Evolutionary conservation across 1,140 invertebrate genomes (phyloP).

Genomic region (Myzus persicae): DNA sequence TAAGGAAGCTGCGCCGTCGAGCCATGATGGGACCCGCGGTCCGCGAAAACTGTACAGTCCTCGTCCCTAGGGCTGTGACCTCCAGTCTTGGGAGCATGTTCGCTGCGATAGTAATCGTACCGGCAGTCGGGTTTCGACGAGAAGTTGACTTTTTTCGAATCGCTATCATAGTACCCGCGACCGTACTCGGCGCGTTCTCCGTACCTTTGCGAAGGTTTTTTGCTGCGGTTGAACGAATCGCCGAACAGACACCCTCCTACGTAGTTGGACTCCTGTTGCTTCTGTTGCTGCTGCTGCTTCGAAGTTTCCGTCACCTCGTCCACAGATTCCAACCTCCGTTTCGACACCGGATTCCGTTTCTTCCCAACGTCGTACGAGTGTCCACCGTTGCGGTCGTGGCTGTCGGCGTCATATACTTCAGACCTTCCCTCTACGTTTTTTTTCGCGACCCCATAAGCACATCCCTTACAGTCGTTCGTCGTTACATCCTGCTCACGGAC

Average conservation of each 20-base stretch:
- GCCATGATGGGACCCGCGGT: too few species aligned
- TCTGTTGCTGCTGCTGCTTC: background rate
- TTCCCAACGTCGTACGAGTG: background rate
- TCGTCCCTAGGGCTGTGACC: background rate
- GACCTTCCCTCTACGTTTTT: background rate
- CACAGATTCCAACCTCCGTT: background rate
- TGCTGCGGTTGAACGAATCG: background rate
- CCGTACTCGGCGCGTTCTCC: background rate
- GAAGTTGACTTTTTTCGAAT: background rate
- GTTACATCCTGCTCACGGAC: background rate
- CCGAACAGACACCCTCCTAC: constrained; percentile 19
- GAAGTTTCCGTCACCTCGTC: background rate
- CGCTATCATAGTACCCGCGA: background rate
- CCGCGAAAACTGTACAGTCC: constrained; percentile 40
- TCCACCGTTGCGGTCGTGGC: too few species aligned
- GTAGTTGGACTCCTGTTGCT: background rate
- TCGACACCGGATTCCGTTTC: background rate
- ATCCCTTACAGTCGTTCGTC: background rate
- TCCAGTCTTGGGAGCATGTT: background rate
- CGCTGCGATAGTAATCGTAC: constrained; percentile 3
- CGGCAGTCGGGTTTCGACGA: background rate
- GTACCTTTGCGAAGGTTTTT: background rate
- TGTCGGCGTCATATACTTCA: background rate
- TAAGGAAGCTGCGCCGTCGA: background rate
- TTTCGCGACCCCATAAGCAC: background rate